Base-by-base conservation (phyloP, 37 sponge, comb jelly and placozoan genomes). In the Lycopodina hypogea region DNA sequence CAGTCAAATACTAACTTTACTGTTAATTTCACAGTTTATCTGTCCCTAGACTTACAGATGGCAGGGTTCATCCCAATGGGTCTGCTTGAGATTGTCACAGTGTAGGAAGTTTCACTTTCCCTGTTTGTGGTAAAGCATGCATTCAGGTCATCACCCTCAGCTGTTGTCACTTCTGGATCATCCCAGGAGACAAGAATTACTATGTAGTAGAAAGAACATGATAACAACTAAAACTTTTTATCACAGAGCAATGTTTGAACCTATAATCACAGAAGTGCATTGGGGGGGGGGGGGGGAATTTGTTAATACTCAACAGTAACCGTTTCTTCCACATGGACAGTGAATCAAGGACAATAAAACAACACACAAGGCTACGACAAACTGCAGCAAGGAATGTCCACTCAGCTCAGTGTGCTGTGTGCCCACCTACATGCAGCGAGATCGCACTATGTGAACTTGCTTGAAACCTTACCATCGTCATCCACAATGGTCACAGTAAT, bases 381-480 rank as follows among this genome's bases (percentile, higher is more conserved):
- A n/a, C n/a, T n/a, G n/a, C n/a, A n/a, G n/a, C n/a, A n/a, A n/a
- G n/a, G 63, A 29, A 23, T 18, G 56, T 22, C 36, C 18, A 3
- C 50, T 37, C 51, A 23, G n/a, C n/a, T n/a, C n/a, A n/a, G n/a
- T n/a, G n/a, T 45, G 48, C 9, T 45, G 9, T 45, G 9, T 9
- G 48, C 48, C 48, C 48, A 45, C 8, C 9, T 12, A 45, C 48
- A 45, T 45, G 8, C 9, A 9, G 48, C 9, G n/a, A n/a, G 9
- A 45, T 23, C 24, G 9, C 38, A 57, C 59, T 19, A 57, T 55
- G 63, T 24, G 24, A 17, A 70, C 8, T 21, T 23, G 0, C 50
- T 37, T 36, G 14, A 80, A 80, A 70, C 33, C 66, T 69, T 33
- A 67, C 66, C 56, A 69, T 69, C 81, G 52, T 59, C 36, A 55